A percentile compares a stretch with the other conserved stretches of the same genome.
phyloP scores from a whole-genome alignment of 2,113 vertebrate species.

The Catharus fuscescens region DNA sequence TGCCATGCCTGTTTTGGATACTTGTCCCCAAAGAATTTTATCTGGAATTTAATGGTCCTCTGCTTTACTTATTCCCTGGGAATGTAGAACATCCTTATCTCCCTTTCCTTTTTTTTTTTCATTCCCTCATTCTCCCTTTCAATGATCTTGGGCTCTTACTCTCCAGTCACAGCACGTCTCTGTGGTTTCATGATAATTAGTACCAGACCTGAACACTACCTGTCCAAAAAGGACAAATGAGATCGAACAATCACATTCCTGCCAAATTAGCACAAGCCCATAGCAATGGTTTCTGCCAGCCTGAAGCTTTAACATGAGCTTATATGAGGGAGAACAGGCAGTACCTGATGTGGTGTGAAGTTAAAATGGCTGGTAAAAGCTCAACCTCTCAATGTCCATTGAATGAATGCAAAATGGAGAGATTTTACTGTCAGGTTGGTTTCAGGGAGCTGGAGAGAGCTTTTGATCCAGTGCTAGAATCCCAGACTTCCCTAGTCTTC shows the following conservation, averaged over 20 bases:
- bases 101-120: background rate
- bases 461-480: background rate
- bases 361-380: background rate
- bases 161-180: background rate
- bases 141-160: background rate
- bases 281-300: background rate
- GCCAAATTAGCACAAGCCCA: background rate
- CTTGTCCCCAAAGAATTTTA: background rate
- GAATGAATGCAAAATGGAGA: background rate
- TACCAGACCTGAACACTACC: background rate
- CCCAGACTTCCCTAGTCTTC: background rate
- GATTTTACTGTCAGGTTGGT: background rate
- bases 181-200: background rate
- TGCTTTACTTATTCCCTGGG: background rate
- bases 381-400: background rate
- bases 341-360: background rate
- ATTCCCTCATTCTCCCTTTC: background rate
- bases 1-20: background rate
- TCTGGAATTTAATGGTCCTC: background rate
- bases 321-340: background rate
- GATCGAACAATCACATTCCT: background rate
- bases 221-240: background rate
- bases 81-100: background rate
- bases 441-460: background rate
- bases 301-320: background rate